Percentiles rank a stretch among this genome's conserved stretches.
phyloP scores from a whole-genome alignment of 2,797 vertebrate genomes.

The Podargus strigoides region DNA sequence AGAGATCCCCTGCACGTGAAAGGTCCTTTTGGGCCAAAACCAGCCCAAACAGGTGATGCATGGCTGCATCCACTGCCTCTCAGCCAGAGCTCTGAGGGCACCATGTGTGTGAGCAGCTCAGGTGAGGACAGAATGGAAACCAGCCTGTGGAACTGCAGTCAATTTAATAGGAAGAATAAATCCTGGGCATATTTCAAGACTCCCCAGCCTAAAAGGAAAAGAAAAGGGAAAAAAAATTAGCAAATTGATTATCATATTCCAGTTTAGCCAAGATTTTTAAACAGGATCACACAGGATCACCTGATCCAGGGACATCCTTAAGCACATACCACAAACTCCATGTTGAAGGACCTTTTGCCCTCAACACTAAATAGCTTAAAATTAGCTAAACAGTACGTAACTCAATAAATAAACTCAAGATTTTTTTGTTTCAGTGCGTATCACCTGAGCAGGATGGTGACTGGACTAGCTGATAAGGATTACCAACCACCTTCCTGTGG shows the following conservation, averaged over 20 bases:
- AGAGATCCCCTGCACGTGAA: conserved; percentile 92
- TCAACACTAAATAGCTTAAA: background rate
- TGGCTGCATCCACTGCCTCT: conserved; percentile 27
- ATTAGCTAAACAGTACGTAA: background rate
- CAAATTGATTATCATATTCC: background rate
- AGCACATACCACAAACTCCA: fast-evolving
- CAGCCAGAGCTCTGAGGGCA: background rate
- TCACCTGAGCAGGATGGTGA: background rate
- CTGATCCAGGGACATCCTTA: background rate
- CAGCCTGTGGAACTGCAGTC: background rate
- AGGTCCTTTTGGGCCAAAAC: conserved; percentile 92
- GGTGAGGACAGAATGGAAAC: background rate
- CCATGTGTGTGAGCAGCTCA: background rate
- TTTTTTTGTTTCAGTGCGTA: background rate
- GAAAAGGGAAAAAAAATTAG: background rate
- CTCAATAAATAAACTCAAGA: background rate
- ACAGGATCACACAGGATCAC: fast-evolving
- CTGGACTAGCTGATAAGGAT: background rate
- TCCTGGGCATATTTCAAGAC: background rate
- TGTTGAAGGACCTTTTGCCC: background rate
- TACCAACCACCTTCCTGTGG: background rate
- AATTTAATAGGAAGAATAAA: background rate
- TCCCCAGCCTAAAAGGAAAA: background rate
- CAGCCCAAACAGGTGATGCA: conserved; percentile 92
- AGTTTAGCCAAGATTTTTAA: background rate